A percentile compares a stretch with the other conserved stretches of the same genome.
Conservation (phyloP, 2,113 vertebrate genomes). For the Thermophis baileyi region DNA sequence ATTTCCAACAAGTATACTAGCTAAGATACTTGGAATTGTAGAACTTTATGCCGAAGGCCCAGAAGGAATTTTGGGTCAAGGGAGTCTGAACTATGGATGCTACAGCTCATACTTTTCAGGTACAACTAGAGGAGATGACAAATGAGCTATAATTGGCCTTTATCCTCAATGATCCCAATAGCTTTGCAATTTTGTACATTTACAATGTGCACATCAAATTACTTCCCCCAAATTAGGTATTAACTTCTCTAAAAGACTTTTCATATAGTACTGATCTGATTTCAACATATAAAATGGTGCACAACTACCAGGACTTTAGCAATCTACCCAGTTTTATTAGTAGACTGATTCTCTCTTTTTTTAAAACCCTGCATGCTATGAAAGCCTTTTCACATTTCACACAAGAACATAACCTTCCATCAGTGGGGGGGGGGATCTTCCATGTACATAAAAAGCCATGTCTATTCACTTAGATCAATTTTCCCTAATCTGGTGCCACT, state of each 20-base stretch:
- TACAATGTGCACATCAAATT: not conserved
- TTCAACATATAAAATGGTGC: not conserved
- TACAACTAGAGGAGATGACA: not conserved
- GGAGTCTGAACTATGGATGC: not conserved
- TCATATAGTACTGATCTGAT: not conserved
- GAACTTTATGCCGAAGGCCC: not conserved
- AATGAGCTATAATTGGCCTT: not conserved
- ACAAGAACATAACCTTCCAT: not conserved
- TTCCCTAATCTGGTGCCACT: not conserved
- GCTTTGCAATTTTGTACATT: not conserved
- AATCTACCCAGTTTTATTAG: not conserved
- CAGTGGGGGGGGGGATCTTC: slow-evolving; percentile 22
- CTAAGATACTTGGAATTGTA: not conserved
- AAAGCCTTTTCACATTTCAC: not conserved
- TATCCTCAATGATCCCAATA: not conserved
- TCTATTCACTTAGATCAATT: slow-evolving; percentile 10
- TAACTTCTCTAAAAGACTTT: not conserved
- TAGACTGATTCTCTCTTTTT: not conserved
- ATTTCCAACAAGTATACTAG: not conserved
- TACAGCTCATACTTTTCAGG: not conserved
- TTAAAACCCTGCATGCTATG: too few relatives aligned
- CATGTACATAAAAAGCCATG: not conserved
- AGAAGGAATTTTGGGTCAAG: not conserved
- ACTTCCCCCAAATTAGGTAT: too few relatives aligned
- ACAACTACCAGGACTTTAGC: not conserved